Evolutionary conservation across 30 jellyfish, hydroid and myxozoan genomes (phyloP).

Genomic region (Mastigias papua): DNA sequence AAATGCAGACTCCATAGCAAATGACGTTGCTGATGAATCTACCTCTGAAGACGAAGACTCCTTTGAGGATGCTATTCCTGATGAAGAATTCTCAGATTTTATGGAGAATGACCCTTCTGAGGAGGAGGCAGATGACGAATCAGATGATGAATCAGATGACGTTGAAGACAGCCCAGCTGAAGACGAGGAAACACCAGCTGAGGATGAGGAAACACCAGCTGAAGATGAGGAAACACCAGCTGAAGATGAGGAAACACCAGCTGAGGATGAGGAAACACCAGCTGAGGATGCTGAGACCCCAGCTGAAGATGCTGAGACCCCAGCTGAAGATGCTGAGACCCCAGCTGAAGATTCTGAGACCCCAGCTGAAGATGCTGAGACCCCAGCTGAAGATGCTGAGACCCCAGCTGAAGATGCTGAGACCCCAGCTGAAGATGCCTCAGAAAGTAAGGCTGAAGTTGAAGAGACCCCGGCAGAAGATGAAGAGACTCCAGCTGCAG

Average conservation of each 20-base stretch:
- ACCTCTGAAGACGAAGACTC: constrained; percentile 43
- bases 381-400: constrained; percentile 12
- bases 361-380: constrained; percentile 2
- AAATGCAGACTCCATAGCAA: constrained; percentile 22
- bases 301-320: constrained; percentile 39
- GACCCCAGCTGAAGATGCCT: constrained; percentile 5
- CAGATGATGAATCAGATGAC: constrained; percentile 44
- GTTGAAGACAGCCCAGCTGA: constrained; percentile 59
- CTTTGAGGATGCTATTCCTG: constrained; percentile 71
- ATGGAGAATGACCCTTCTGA: constrained; percentile 33
- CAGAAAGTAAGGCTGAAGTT: background rate
- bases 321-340: constrained; percentile 28
- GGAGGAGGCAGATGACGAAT: constrained; percentile 52
- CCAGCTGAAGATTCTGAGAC: constrained; percentile 7
- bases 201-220: constrained; percentile 30
- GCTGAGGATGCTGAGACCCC: constrained; percentile 44
- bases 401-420: constrained; percentile 3
- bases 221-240: constrained; percentile 29
- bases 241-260: constrained; percentile 50
- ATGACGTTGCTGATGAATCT: constrained; percentile 50
- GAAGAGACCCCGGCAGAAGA: constrained; percentile 17
- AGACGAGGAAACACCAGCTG: constrained; percentile 61
- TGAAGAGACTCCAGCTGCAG: constrained; percentile 14
- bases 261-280: constrained; percentile 26
- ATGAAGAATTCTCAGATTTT: constrained; percentile 70